These are phyloP conservation scores for Oreochromis aureus DNA, from an alignment of 2,113 vertebrate genomes.

Conservation along the genomic window DNA sequence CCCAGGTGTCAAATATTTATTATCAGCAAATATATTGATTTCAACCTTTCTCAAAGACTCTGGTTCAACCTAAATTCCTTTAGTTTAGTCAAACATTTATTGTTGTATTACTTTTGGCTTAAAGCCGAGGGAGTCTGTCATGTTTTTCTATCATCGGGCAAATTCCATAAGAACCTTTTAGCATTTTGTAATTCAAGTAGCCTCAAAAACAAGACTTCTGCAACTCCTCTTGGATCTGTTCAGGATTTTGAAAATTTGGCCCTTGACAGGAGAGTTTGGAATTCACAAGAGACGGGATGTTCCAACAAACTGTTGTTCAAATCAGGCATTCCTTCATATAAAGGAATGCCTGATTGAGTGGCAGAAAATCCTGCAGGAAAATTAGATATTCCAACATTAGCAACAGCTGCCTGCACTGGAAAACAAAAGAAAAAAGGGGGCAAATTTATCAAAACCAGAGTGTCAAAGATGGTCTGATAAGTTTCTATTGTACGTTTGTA, in stretches of 20 bases:
- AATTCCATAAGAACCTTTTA: background rate
- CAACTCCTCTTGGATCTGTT: background rate
- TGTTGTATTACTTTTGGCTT: background rate
- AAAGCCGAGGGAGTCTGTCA: background rate
- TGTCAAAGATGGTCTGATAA: background rate
- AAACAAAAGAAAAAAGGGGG: background rate
- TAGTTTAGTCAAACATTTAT: background rate
- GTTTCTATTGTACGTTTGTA: background rate
- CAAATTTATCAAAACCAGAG: background rate
- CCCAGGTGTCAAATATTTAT: slow-evolving; percentile 12
- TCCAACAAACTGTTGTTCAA: background rate
- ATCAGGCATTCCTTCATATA: background rate
- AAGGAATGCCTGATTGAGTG: background rate
- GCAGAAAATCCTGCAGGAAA: background rate
- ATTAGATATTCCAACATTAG: background rate
- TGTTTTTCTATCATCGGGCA: background rate
- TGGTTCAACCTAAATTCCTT: background rate
- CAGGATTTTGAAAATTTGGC: background rate
- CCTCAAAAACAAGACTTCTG: background rate
- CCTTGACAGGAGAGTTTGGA: background rate
- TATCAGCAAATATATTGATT: background rate
- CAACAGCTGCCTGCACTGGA: background rate
- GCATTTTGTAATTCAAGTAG: background rate
- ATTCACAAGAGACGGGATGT: background rate
- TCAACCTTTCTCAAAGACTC: background rate